Base-by-base conservation (phyloP, 1,140 invertebrate species). In the Formica selysi region DNA sequence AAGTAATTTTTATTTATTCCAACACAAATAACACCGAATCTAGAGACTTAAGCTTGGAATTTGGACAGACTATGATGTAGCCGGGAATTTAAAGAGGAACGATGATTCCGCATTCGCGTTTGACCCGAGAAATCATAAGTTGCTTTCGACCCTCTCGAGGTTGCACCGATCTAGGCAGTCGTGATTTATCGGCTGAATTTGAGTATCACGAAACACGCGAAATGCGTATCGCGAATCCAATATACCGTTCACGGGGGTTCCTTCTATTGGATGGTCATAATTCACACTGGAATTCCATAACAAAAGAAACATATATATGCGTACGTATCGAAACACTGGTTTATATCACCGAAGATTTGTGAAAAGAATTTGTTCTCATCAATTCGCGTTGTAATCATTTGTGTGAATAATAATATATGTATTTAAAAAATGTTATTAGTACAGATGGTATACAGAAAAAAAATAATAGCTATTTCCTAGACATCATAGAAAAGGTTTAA, bases 171-270 rank as follows among this genome's bases (percentile, higher is more conserved):
- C 59, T 84, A 86, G 71, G 71, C 71, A 88, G 74, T 64, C 44
- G 64, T 91, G 90, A 91, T 91, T 91, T 91, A 90, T 76, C 65
- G 85, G 57, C 32, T 87, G 89, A 91, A 91, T 90, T 90, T 89
- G 89, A 91, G 90, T 91, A 91, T 87, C 90, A 88, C 78, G 85
- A 91, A 86, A 85, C 89, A 91, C 90, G 90, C 90, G 89, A 91
- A 91, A 91, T 90, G 89, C 90, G 89, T 91, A 91, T 91, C 87
- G 90, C 73, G 85, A 89, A 91, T 91, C 85, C 90, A 91, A 91
- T 91, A 91, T 91, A 90, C 80, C 70, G 62, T 90, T 89, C 62
- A 26, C 54, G 57, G 79, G 29, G 22, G 36, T 59, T 86, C 89
- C 86, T 68, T 86, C 89, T 90, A 91, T 91, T 90, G 89, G 85